phyloP scores from a whole-genome alignment of 2,797 vertebrate species.

The Scarus forsteni region DNA sequence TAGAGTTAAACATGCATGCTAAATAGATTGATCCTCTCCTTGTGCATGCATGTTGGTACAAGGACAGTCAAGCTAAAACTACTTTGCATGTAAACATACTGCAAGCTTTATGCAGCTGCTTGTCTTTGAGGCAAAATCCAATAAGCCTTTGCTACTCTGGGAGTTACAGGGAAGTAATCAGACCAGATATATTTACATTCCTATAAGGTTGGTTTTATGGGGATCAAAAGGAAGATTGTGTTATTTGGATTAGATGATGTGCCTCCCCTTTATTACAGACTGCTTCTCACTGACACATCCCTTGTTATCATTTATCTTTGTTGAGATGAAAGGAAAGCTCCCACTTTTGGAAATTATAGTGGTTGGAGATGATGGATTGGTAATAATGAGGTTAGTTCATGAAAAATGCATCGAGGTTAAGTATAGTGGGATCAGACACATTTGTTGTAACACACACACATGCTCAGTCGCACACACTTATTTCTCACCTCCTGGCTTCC shows the following conservation, averaged over 20 bases:
- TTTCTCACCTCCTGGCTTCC: slow-evolving; percentile 43
- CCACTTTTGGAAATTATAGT: slow-evolving; percentile 23
- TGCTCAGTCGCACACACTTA: slow-evolving; percentile 10
- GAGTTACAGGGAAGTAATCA: background rate
- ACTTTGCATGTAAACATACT: too few species aligned
- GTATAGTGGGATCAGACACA: slow-evolving; percentile 28
- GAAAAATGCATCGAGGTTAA: slow-evolving; percentile 53
- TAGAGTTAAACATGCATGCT: too few species aligned
- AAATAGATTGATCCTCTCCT: too few species aligned
- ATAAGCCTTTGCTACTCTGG: background rate
- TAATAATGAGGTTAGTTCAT: slow-evolving; percentile 48
- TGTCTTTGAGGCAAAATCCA: background rate
- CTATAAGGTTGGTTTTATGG: background rate
- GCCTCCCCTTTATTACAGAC: slow-evolving; percentile 1
- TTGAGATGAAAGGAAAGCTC: slow-evolving; percentile 37
- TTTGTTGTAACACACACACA: slow-evolving; percentile 23
- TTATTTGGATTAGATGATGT: slow-evolving; percentile 20
- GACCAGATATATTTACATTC: background rate
- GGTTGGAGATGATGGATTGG: slow-evolving; percentile 35
- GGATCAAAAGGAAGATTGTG: background rate
- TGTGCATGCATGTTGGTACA: too few species aligned
- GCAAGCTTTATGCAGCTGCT: too few species aligned
- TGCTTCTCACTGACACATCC: slow-evolving; percentile 3
- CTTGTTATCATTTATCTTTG: slow-evolving; percentile 27
- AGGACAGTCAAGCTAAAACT: too few species aligned